Conservation (phyloP, 2,888 invertebrate genomes). For the Stenoptilia bipunctidactyla region DNA sequence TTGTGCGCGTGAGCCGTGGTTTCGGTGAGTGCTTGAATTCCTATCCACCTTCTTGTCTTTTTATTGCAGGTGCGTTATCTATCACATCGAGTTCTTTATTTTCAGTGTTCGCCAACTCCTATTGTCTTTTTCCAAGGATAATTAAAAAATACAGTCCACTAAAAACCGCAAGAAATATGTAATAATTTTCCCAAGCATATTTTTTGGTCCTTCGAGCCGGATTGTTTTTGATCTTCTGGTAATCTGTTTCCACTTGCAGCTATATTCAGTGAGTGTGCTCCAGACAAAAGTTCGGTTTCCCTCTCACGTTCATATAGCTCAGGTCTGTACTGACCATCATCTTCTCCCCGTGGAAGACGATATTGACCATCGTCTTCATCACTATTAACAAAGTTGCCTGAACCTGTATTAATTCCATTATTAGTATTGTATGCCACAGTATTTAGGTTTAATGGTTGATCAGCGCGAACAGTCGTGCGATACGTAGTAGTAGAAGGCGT, state of each 20-base stretch:
- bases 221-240: conserved; percentile 61
- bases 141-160: no score
- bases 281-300: conserved; percentile 75
- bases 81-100: no score
- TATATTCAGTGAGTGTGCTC: conserved; percentile 81
- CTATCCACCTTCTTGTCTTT: no score
- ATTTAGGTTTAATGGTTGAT: conserved; percentile 40
- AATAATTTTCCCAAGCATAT: no score
- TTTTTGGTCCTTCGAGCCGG: conserved; percentile 39
- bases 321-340: conserved; percentile 74
- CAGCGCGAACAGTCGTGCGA: conserved; percentile 38
- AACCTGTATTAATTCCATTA: conserved; percentile 47
- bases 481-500: conserved; percentile 31
- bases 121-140: no score
- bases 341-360: conserved; percentile 62
- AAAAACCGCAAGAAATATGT: no score
- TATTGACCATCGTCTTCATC: conserved; percentile 73
- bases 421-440: conserved; percentile 61
- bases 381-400: conserved; percentile 39
- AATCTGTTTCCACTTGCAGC: conserved; percentile 79
- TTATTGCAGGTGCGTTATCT: no score
- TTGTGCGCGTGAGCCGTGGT: no score
- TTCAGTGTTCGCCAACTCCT: no score
- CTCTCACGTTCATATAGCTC: conserved; percentile 69
- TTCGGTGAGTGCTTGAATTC: no score